These are phyloP conservation scores for Drosophila fulvimacula DNA, from an alignment of 2,888 invertebrate genomes.

Conservation along the genomic window DNA sequence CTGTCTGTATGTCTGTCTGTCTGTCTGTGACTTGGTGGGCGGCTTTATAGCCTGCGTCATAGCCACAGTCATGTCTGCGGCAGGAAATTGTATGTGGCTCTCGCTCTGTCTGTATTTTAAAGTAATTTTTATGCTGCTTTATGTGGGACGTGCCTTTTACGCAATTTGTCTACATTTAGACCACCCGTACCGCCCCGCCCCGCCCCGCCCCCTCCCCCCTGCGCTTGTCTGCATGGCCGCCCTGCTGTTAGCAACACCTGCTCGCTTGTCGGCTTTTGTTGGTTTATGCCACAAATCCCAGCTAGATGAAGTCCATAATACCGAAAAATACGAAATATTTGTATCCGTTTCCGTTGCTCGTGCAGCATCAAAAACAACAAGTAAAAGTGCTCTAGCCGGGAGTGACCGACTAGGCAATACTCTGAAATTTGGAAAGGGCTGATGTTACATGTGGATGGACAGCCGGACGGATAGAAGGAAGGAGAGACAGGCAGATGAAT, in stretches of 20 bases:
- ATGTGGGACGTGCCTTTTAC: conserved; percentile 60
- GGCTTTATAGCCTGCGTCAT: neutral
- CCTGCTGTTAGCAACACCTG: conserved; percentile 21
- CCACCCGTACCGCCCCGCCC: neutral
- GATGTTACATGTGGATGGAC: too few species aligned
- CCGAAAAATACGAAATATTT: conserved; percentile 65
- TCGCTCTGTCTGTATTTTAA: conserved; percentile 35
- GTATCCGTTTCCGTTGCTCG: conserved; percentile 56
- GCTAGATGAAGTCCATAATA: conserved; percentile 62
- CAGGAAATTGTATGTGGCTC: conserved; percentile 34
- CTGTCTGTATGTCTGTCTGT: neutral
- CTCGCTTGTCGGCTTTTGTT: conserved; percentile 46
- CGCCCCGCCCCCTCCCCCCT: neutral
- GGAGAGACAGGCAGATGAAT: too few species aligned
- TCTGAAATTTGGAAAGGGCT: too few species aligned
- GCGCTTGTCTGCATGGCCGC: too few species aligned
- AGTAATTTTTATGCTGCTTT: conserved; percentile 61
- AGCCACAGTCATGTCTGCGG: conserved; percentile 19
- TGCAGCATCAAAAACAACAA: conserved; percentile 31
- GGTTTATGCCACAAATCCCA: conserved; percentile 58
- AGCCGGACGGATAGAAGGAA: too few species aligned
- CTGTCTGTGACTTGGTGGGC: neutral
- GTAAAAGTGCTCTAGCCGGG: neutral
- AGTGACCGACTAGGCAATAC: neutral
- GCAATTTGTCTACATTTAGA: conserved; percentile 65